Base-by-base conservation (phyloP, 1,140 invertebrate genomes). In the Trichonephila clavipes region DNA sequence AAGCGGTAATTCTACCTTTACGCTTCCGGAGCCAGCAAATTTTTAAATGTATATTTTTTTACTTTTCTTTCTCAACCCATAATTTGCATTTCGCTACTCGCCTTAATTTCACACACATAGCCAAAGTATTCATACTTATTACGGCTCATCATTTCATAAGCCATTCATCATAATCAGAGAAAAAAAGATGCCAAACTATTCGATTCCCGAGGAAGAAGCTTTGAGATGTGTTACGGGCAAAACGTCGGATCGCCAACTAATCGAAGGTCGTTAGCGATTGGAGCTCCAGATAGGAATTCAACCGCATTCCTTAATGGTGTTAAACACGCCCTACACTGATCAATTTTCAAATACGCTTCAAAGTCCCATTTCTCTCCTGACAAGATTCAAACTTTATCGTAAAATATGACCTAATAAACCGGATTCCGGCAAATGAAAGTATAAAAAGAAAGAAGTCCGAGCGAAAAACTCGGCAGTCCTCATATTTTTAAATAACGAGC, bases 401-500 rank as follows among this genome's bases (percentile, higher is more conserved):
- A 92, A 92, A 85, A 66, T 85, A 92, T 92, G 90, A 59, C 59
- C 90, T 85, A 92, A 92, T 92, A 92, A 92, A 92, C 59, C 81
- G 81, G 61, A 64, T 59, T 85, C 81, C 72, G n/a, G 18, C 77
- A 92, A 92, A 92, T 85, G 90, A 92, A 92, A 92, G 51, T 82
- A 82, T 82, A 85, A 92, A 92, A 85, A 85, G 18, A 85, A 64
- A 77, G 69, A 59, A 81, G 19, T n/a, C 21, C 34, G 34, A 40
- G 51, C 16, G 69, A 5, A 8, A 72, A 92, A 92, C 51, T 44
- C 51, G 21, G 64, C 61, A 81, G 44, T 61, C 21, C 51, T 87
- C 83, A 86, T 92, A 87, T 92, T 92, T 92, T 92, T 92, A 92
- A 86, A 92, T 92, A 92, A 92, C 90, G 83, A 87, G 83, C 44